Evolutionary conservation across 2,888 invertebrate species (phyloP), one percentile per base, ranked within the genome.

Genomic region (Macroteleia sp.): DNA sequence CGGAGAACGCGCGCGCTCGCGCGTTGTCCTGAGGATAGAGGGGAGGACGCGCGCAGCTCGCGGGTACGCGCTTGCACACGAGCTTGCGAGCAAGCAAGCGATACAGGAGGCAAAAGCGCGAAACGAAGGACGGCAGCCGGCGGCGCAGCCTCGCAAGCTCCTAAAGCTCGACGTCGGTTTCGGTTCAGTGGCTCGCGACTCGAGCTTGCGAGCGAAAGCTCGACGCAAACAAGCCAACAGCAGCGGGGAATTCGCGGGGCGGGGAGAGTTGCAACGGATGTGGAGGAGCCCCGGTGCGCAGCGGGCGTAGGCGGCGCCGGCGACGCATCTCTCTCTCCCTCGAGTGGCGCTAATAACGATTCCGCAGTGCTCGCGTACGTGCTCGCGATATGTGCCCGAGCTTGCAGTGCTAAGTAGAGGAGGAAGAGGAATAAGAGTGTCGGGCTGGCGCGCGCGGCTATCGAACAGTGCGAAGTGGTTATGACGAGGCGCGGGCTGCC

Each of bases 121-220:
- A 79, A 78, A 74, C 81, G 79, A 82, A 81, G 82, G 81, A 80
- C 78, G 81, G 77, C 80, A 81, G 82, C 62, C 54, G 62, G 71
- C 54, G 56, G 81, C 83, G 83, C 91, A 90, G 91, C 92, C 92
- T 92, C 91, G 90, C 88, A 89, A 91, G 89, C 91, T 90, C 91
- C 91, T 79, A 82, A 83, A 81, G 81, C 66, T 81, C 90, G 92
- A 91, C 92, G 92, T 44, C 44, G 54, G 44, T 54, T 17, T 64
- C 57, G 66, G 76, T 70, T 76, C 70, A 76, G 92, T 92, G 74
- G 50, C 52, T 62, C 70, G 67, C 42, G 32, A 39, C 59, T 67
- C 44, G 69, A 32, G 59, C 66, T 50, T 16, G 61, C 28, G 56
- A 56, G 41, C 57, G 67, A 61, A 54, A 54, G 61, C 46, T 22